phyloP scores from a whole-genome alignment of 2,797 vertebrate genomes.

The Chelon auratus region DNA sequence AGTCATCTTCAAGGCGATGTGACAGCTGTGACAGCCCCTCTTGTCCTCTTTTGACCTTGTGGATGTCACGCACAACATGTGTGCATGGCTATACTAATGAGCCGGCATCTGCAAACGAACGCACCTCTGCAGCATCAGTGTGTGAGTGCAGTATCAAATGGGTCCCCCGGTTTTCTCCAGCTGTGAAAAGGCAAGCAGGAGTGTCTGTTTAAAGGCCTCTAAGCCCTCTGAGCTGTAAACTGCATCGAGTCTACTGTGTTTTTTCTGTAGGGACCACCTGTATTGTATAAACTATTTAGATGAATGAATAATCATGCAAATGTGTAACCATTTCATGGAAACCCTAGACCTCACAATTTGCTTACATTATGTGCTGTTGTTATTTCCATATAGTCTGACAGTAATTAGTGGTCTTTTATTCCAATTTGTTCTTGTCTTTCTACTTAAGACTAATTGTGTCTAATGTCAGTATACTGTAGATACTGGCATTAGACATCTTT shows the following conservation, averaged over 20 bases:
- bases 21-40: slow-evolving; percentile 50
- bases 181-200: slow-evolving; percentile 27
- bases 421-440: no score
- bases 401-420: no score
- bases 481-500: no score
- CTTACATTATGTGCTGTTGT: no score
- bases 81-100: slow-evolving; percentile 49
- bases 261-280: slow-evolving; percentile 2
- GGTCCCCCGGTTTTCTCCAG: slow-evolving; percentile 15
- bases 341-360: no score
- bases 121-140: slow-evolving; percentile 12
- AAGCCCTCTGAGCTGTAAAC: not conserved
- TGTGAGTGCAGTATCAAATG: not conserved
- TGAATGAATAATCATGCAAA: no score
- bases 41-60: slow-evolving; percentile 52
- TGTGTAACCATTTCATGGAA: no score
- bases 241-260: slow-evolving; percentile 8
- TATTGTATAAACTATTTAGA: not conserved
- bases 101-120: slow-evolving; percentile 18
- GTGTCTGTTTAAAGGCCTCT: slow-evolving; percentile 12
- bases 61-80: slow-evolving; percentile 36
- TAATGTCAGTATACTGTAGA: no score
- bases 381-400: no score
- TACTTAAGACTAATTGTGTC: no score
- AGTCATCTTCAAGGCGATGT: slow-evolving; percentile 25